Conservation (phyloP, 2,113 vertebrate species). For the Zingel zingel region DNA sequence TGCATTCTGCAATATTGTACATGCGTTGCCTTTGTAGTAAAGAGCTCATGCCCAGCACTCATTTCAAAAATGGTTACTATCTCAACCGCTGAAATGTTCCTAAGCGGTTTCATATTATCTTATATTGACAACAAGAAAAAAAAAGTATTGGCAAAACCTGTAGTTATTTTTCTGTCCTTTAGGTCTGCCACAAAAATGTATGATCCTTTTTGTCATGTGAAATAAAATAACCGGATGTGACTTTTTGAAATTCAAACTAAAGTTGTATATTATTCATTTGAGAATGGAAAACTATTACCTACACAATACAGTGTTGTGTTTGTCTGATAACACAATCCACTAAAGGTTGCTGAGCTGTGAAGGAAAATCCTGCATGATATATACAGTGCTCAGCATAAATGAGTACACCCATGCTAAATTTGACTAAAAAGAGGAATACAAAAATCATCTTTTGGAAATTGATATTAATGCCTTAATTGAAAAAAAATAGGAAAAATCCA, state of each 20-base stretch:
- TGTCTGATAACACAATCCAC: neutral
- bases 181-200: neutral
- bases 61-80: neutral
- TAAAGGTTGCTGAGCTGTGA: neutral
- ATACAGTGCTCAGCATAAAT: too few relatives aligned
- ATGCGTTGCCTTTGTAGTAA: neutral
- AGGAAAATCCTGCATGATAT: neutral
- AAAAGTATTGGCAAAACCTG: neutral
- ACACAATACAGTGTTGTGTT: neutral
- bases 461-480: too few relatives aligned
- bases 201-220: neutral
- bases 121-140: neutral
- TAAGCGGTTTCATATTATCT: neutral
- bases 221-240: neutral
- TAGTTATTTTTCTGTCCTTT: neutral
- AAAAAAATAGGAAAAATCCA: too few relatives aligned
- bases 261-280: neutral
- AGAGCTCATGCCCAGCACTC: neutral
- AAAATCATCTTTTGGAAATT: too few relatives aligned
- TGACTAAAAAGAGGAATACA: too few relatives aligned
- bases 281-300: neutral
- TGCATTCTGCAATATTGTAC: neutral
- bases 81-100: neutral
- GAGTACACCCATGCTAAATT: too few relatives aligned
- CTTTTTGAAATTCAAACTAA: neutral